Percentiles rank a stretch among this genome's conserved stretches.
Evolutionary conservation across 2,113 vertebrate species (phyloP).

Genomic region (Lepus americanus): DNA sequence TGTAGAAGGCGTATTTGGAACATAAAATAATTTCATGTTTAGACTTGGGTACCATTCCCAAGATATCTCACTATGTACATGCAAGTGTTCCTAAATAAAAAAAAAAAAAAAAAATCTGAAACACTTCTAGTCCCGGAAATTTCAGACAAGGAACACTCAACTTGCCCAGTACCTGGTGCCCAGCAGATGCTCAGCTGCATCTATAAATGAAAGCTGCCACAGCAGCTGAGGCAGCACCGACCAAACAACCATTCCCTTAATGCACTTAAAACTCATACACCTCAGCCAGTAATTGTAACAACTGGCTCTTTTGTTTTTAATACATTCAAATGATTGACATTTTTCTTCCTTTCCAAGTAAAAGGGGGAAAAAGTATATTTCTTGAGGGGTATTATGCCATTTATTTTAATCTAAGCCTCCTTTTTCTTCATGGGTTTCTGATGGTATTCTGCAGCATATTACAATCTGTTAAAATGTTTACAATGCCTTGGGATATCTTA

Average conservation of each 20-base stretch:
- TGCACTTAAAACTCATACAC: neutral
- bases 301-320: conserved; percentile 7
- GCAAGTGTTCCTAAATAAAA: too few species aligned
- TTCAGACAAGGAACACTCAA: too few species aligned
- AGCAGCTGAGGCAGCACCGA: neutral
- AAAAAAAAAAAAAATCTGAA: too few species aligned
- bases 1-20: too few species aligned
- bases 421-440: neutral
- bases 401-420: conserved; percentile 8
- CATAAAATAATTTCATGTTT: too few species aligned
- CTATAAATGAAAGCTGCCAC: neutral
- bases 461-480: neutral
- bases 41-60: too few species aligned
- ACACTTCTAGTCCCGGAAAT: too few species aligned
- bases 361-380: neutral
- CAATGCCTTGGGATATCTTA: neutral
- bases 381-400: neutral
- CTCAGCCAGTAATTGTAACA: neutral
- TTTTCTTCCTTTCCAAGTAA: conserved; percentile 26
- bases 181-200: neutral
- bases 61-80: too few species aligned
- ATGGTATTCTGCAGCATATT: neutral
- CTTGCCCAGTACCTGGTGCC: neutral
- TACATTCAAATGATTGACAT: conserved; percentile 1
- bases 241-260: neutral